Percentiles rank a stretch among this genome's conserved stretches.
These are phyloP conservation scores for Onychorhynchus coronatus DNA, from an alignment of 2,113 vertebrate genomes.

Conservation along the genomic window DNA sequence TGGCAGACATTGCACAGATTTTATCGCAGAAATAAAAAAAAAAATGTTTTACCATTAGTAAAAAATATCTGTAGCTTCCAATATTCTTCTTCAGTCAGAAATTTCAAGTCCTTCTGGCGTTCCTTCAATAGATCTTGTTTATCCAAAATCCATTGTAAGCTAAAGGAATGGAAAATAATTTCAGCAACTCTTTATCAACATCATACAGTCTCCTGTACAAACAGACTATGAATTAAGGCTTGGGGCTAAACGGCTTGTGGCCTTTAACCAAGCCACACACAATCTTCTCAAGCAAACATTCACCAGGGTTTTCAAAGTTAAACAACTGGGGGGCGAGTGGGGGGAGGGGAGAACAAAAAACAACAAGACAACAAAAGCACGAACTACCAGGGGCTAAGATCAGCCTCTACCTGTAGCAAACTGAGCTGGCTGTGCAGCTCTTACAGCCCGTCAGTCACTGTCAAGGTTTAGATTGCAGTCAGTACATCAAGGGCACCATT, in stretches of 20 bases:
- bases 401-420: accelerated
- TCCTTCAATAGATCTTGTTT: constrained; percentile 98
- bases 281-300: background rate
- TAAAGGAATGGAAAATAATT: constrained; percentile 56
- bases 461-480: background rate
- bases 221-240: background rate
- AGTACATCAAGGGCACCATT: accelerated
- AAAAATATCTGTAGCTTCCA: constrained; percentile 99
- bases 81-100: constrained; percentile 96
- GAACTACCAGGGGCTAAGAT: background rate
- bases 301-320: accelerated
- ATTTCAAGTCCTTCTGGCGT: constrained; percentile 96
- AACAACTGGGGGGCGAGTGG: background rate
- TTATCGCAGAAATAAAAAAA: background rate
- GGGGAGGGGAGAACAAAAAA: too few species aligned
- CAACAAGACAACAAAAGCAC: background rate
- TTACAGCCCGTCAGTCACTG: accelerated
- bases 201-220: background rate
- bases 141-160: constrained; percentile 99
- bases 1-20: background rate
- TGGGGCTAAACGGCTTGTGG: accelerated
- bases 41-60: constrained; percentile 88
- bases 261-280: background rate
- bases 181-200: background rate
- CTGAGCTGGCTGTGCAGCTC: background rate